Conservation (phyloP, 2,797 vertebrate genomes). For the Paguma larvata region DNA sequence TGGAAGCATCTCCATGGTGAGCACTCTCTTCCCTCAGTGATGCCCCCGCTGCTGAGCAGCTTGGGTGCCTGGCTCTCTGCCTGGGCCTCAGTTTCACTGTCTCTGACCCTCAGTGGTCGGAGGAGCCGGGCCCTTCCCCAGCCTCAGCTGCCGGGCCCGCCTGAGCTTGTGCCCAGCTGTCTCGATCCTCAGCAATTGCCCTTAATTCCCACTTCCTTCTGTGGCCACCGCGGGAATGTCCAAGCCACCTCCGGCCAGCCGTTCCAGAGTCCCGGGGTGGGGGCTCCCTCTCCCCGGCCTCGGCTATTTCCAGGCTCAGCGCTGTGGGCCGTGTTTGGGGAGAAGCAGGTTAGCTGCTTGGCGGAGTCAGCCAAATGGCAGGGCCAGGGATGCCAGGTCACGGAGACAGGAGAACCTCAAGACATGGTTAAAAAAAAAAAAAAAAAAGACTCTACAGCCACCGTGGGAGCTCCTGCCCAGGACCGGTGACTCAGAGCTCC, state of each 20-base stretch:
- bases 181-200: not conserved
- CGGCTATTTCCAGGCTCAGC: not conserved
- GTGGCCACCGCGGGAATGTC: not conserved
- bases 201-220: not conserved
- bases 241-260: not conserved
- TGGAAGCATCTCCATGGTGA: not conserved
- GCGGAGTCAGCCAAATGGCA: not conserved
- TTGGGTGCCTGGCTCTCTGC: not conserved
- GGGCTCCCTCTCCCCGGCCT: rapidly evolving
- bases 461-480: too few species aligned
- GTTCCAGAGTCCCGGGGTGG: not conserved
- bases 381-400: not conserved
- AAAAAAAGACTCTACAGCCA: too few species aligned
- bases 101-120: not conserved
- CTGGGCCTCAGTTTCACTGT: not conserved
- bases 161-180: not conserved
- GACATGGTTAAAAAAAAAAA: too few species aligned
- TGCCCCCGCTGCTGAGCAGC: not conserved
- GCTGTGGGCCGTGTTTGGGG: not conserved
- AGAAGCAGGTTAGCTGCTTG: conserved; percentile 7
- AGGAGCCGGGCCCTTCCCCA: not conserved
- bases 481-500: not conserved
- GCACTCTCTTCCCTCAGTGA: not conserved
- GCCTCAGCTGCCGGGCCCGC: not conserved
- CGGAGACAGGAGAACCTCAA: not conserved